Percentiles rank a stretch among this genome's conserved stretches.
Conservation (phyloP, 1,140 invertebrate species). For the Saxidomus purpurata region DNA sequence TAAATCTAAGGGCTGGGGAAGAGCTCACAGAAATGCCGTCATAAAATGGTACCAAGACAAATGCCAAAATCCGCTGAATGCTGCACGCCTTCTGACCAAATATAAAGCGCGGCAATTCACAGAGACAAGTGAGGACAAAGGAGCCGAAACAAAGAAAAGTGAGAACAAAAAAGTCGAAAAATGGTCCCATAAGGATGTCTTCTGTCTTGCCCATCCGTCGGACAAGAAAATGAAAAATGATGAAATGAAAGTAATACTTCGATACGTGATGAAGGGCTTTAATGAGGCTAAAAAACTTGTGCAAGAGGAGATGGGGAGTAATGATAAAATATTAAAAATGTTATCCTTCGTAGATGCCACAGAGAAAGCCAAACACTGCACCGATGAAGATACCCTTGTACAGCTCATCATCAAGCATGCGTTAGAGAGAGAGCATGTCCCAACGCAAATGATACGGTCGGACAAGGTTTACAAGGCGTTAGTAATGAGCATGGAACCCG, state of each 20-base stretch:
- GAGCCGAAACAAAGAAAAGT: too few species aligned
- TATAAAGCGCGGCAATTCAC: conserved; percentile 88
- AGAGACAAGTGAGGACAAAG: too few species aligned
- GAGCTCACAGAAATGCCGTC: conserved; percentile 87
- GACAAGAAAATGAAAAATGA: conserved; percentile 69
- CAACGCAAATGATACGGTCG: conserved; percentile 89
- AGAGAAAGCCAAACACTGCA: conserved; percentile 88
- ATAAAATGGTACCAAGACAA: too few species aligned
- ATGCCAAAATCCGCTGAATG: conserved; percentile 85
- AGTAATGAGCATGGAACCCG: conserved; percentile 88
- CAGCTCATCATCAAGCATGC: conserved; percentile 86
- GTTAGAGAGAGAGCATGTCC: conserved; percentile 90
- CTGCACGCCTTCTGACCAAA: too few species aligned
- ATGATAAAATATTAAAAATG: conserved; percentile 84
- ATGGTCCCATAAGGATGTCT: conserved; percentile 90
- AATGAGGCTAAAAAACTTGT: conserved; percentile 86
- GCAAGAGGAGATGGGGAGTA: conserved; percentile 49
- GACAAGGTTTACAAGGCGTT: conserved; percentile 90
- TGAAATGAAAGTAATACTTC: conserved; percentile 71
- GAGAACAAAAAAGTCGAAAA: conserved; percentile 87
- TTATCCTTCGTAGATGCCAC: conserved; percentile 88
- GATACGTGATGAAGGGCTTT: conserved; percentile 82
- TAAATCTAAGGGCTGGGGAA: conserved; percentile 88
- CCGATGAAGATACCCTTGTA: conserved; percentile 87
- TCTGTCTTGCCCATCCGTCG: conserved; percentile 90